Percentiles rank a stretch among this genome's conserved stretches.
These are phyloP conservation scores for Aporrectodea caliginosa DNA, from an alignment of 1,140 invertebrate species.

Conservation along the genomic window DNA sequence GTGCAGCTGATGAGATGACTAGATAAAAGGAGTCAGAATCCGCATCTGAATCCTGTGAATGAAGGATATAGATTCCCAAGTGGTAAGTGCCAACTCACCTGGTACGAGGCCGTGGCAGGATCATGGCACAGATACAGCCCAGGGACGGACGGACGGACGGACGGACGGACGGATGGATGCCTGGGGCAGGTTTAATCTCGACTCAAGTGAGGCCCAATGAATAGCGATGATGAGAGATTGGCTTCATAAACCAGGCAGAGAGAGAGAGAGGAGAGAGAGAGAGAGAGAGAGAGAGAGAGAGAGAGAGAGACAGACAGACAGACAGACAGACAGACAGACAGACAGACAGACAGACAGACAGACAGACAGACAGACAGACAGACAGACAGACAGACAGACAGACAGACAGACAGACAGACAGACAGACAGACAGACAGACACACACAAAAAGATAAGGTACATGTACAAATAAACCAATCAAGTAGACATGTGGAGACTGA, in stretches of 20 bases:
- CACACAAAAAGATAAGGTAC: too few species aligned
- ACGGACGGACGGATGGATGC: neutral
- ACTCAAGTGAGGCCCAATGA: neutral
- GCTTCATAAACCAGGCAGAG: neutral
- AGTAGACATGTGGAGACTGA: too few species aligned
- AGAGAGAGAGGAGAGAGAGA: neutral
- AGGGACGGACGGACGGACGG: neutral
- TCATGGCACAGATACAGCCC: neutral
- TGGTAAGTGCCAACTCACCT: too few species aligned
- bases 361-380: neutral
- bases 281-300: neutral
- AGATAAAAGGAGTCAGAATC: too few species aligned
- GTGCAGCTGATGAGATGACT: too few species aligned
- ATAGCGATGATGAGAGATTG: neutral
- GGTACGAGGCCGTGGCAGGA: too few species aligned
- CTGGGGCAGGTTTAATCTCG: neutral
- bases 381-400: neutral
- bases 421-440: neutral
- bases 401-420: neutral
- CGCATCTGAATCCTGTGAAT: too few species aligned
- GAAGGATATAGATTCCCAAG: too few species aligned
- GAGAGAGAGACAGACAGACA: neutral
- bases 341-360: neutral
- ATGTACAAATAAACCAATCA: too few species aligned
- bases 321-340: neutral